Base-by-base conservation (phyloP, 2,113 vertebrate genomes). In the Muscicapa adusta region DNA sequence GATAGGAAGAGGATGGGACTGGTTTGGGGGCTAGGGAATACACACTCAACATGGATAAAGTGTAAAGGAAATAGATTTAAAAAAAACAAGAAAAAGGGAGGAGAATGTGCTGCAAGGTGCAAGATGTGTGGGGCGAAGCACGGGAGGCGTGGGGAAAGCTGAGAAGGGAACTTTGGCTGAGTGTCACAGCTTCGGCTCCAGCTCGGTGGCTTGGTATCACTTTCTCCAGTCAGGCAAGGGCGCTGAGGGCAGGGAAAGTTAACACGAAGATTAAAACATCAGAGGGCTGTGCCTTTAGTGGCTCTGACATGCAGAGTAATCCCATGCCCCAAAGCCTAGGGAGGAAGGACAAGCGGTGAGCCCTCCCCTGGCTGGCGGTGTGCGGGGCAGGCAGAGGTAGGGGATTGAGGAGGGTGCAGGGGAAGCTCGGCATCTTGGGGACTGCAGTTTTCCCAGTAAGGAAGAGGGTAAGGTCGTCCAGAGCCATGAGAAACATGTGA, bases 241-340 rank as follows among this genome's bases (percentile, higher is more conserved):
- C 79, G 92, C 93, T 7, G 31, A 97, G 95, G 95, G 96, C 96
- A 96, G 89, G 85, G 95, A 96, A 97, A 96, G 96, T 97, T 97
- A 97, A 97, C 95, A 91, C 2, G 80, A 94, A 96, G 97, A 97
- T 97, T 97, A 97, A 97, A 97, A 97, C 97, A 97, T 97, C 97
- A 97, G 96, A 97, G 88, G 96, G 94, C 94, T 95, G 90, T 94
- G 93, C 97, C 90, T 97, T 97, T 97, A 97, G 96, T 94, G 94
- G 91, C 94, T 96, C 85, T 97, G 97, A 97, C 96, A 97, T 95
- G 96, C 96, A 96, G 96, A 95, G 95, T 97, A 97, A 97, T 97
- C 96, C 96, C 87, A 95, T 97, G 96, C 96, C 96, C 96, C 91
- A 95, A 93, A 95, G 96, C 96, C 93, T 83, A 94, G 83, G 76